Evolutionary conservation across 2,888 invertebrate genomes (phyloP).

Genomic region (Eudemis profundana): DNA sequence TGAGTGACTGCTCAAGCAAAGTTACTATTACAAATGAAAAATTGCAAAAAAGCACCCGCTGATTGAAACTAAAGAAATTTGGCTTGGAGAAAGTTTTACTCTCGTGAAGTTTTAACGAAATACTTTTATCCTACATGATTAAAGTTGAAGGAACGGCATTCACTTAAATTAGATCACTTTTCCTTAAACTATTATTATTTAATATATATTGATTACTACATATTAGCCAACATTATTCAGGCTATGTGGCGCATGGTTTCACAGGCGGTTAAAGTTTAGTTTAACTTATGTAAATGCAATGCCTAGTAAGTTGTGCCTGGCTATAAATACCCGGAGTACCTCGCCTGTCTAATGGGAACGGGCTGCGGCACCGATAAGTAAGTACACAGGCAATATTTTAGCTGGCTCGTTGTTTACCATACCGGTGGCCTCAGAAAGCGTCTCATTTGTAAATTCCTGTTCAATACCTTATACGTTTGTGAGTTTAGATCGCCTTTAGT

Average conservation of each 20-base stretch:
- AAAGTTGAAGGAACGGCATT: too few relatives aligned
- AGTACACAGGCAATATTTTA: conserved; percentile 34
- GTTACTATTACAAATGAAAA: too few relatives aligned
- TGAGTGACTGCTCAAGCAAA: too few relatives aligned
- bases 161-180: too few relatives aligned
- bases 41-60: too few relatives aligned
- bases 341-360: conserved; percentile 26
- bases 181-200: too few relatives aligned
- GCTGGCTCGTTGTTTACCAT: conserved; percentile 38
- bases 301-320: conserved; percentile 25
- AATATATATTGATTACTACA: not conserved
- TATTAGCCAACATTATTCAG: conserved; percentile 1
- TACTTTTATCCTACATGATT: too few relatives aligned
- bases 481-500: conserved; percentile 22
- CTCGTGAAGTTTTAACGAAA: too few relatives aligned
- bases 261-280: conserved; percentile 5
- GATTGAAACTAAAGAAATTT: too few relatives aligned
- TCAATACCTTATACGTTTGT: conserved; percentile 36
- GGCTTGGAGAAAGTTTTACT: too few relatives aligned
- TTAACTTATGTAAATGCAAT: conserved; percentile 27
- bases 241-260: conserved; percentile 10
- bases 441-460: conserved; percentile 39
- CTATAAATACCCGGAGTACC: conserved; percentile 31
- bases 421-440: conserved; percentile 28
- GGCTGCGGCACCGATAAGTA: conserved; percentile 31